Base-by-base conservation (phyloP, 2,113 vertebrate species). In the Festucalex cinctus region DNA sequence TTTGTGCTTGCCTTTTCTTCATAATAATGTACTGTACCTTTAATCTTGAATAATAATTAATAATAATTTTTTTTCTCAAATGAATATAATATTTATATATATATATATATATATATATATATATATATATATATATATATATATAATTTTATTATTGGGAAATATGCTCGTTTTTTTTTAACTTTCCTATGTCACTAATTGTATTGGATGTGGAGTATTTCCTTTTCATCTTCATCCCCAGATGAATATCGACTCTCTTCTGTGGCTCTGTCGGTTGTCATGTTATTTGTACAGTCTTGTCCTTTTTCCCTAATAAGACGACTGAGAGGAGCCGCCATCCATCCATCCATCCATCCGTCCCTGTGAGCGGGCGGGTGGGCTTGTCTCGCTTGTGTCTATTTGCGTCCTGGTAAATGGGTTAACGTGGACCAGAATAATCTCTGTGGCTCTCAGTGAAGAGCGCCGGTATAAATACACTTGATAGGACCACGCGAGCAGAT, bases 321-420 rank as follows among this genome's bases (percentile, higher is more conserved):
- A 57, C 16, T 9, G 16, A 8, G 9, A 14, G 24, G 3, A 26
- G 24, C 1, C 24, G 10, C 24, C 24, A 8, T 12, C 2, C 6
- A 26, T 9, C 9, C 28, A 32, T 44, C 24, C 24, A 8, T 12
- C 2, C 6, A 26, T 9, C 9, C 28, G 37, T 44, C 43, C 4
- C 16, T 49, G 54, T 70, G 66, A 61, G 53, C 56, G 2, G 26
- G 44, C 3, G 6, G 28, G 1, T 6, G 28, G 37, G 19, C 36
- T 69, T 44, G 43, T 46, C 16, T 46, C 5, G 63, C 26, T n/a
- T n/a, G 9, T 78, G 57, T 58, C 46, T 76, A 59, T 78, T 71
- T 59, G 37, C 49, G 69, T 76, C 70, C 69, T 68, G 36, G 9
- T 66, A 66, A 78, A 80, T 61, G 69, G 74, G 63, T 68, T 60